These are phyloP conservation scores for Lycodopsis pacificus DNA, from an alignment of 2,797 vertebrate species.

Conservation along the genomic window DNA sequence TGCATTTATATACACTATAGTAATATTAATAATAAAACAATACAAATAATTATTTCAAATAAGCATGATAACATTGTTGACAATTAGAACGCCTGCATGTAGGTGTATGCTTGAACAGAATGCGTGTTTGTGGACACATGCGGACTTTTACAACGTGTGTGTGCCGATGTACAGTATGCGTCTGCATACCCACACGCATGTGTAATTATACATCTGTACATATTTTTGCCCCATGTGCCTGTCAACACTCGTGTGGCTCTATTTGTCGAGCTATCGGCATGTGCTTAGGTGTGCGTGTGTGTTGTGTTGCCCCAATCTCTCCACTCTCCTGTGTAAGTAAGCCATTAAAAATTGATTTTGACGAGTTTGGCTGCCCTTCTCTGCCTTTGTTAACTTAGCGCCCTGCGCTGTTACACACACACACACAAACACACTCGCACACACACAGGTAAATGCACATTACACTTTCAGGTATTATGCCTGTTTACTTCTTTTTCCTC, in stretches of 20 bases:
- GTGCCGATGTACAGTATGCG: conserved; percentile 31
- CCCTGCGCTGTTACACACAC: conserved; percentile 34
- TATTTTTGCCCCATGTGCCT: conserved; percentile 46
- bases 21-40: neutral
- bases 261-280: conserved; percentile 41
- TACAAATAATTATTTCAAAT: neutral
- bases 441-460: conserved; percentile 6
- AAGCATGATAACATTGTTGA: neutral
- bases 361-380: conserved; percentile 55
- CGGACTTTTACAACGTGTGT: neutral
- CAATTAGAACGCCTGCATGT: neutral
- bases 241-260: conserved; percentile 51
- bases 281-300: conserved; percentile 27
- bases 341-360: conserved; percentile 81
- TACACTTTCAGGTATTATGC: neutral
- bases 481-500: conserved; percentile 8
- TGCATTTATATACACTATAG: neutral
- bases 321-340: conserved; percentile 60
- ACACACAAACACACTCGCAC: conserved; percentile 25
- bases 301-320: conserved; percentile 43
- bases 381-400: conserved; percentile 73
- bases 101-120: neutral
- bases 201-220: conserved; percentile 52
- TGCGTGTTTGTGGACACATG: neutral
- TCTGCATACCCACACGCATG: conserved; percentile 14